Evolutionary conservation across 2,888 invertebrate species (phyloP), one percentile per base, ranked within the genome.

Genomic region (Xestoiulus laeticollis): DNA sequence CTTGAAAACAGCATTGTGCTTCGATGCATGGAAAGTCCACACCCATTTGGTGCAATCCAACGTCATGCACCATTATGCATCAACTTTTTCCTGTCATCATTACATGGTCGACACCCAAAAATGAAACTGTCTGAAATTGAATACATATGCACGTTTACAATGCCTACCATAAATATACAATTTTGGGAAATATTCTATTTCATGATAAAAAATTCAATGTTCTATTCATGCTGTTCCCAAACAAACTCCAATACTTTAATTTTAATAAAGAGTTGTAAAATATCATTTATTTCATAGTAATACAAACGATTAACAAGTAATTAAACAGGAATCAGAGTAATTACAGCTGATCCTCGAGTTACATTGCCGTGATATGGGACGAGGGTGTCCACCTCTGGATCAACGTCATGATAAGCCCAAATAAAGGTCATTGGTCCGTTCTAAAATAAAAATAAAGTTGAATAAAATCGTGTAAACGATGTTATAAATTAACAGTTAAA

Each of bases 351-450:
- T 53, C 88, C 88, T 44, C 88, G 88, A 83, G 32, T 83, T 48
- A 32, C 38, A 30, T 32, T 48, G 19, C 53, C 88, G 53, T 88
- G 88, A 30, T 88, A 88, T 19, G 19, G 43, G 33, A 88, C 85
- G 10, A 59, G n/a, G 59, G n/a, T 33, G 33, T 59, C 88, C n/a
- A 33, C 32, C 16, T 59, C 32, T 59, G 88, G 88, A 59, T 88
- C 88, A 1, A 14, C 68, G 32, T 85, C 32, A 38, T 44, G 43
- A 68, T 59, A 88, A 6, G 88, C 88, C 19, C 53, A 88, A 26
- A 88, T 88, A 22, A 88, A 19, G 53, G 53, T 48, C 53, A 88
- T 85, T n/a, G 59, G 53, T 3, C 88, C 88, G 59, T 48, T 44
- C 88, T 88, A 53, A 33, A 38, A 48, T 48, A 14, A 14, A 48